Base-by-base conservation (phyloP, 2,888 invertebrate genomes). In the Catocala sponsa region DNA sequence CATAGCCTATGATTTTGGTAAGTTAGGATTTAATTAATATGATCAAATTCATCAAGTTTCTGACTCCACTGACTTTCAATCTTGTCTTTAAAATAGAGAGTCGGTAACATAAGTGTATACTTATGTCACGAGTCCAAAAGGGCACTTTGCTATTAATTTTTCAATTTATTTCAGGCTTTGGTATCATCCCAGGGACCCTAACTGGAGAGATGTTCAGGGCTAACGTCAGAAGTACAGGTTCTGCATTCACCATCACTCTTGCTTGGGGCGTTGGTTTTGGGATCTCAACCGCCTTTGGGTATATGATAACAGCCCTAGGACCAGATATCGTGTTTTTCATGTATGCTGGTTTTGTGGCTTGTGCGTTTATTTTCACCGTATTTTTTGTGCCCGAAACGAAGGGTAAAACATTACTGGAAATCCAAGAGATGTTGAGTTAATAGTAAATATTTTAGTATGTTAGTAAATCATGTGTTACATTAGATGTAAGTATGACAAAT, bases 1-100 rank as follows among this genome's bases (percentile, higher is more conserved):
- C 70, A 72, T 85, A 13, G 79, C 80, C 32, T 86, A 82, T 67
- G 72, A 63, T 55, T 55, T 63, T 42, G 86, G 85, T 86, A 74
- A 76, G 74, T 67, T 35, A 6, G 25, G 25, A 25, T 25, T 4
- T 25, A 25, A 25, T 25, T 4, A 25, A 25, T 2, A 25, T 25
- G 2, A 25, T 25, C 4, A 25, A 25, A 4, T 25, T 4, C 25
- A 1, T 25, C 25, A 25, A 25, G 25, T 25, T 25, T 25, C 25
- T 25, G 25, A 25, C 25, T 25, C 25, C 25, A 25, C 25, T 25
- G 25, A 25, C 4, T 25, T 25, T 25, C 25, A 25, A 25, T 25
- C 25, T 25, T 25, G 25, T 25, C 25, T 2, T 25, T 25, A 25
- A 25, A 2, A 25, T 2, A 25, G 25, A 25, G 25, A 25, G 25